These are phyloP conservation scores for Casuarius casuarius DNA, from an alignment of 2,113 vertebrate genomes.

Conservation along the genomic window DNA sequence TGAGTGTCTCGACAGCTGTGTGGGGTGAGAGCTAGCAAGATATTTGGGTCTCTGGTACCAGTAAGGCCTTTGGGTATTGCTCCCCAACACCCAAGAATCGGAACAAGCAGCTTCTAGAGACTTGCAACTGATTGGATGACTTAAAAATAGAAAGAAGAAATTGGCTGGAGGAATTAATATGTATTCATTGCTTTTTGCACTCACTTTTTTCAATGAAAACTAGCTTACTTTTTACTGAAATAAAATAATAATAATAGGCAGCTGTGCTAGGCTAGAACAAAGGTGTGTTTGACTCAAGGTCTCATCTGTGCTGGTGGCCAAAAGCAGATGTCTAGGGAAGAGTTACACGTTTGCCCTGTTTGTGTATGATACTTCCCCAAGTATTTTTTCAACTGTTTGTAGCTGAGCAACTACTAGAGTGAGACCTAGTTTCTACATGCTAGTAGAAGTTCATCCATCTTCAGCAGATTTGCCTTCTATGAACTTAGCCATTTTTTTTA, in stretches of 20 bases:
- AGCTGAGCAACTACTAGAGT: neutral
- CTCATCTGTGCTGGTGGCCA: neutral
- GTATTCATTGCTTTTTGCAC: neutral
- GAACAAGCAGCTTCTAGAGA: neutral
- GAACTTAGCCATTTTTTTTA: too few species aligned
- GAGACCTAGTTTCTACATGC: neutral
- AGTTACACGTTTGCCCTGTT: neutral
- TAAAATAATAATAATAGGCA: accelerated
- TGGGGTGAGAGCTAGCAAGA: neutral
- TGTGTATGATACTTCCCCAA: neutral
- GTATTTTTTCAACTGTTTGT: neutral
- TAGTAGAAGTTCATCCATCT: neutral
- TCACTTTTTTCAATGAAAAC: neutral
- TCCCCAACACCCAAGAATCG: neutral
- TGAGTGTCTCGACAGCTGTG: neutral
- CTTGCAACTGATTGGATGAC: neutral
- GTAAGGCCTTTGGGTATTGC: neutral
- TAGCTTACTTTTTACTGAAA: neutral
- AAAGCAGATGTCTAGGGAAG: neutral
- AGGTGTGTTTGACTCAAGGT: neutral
- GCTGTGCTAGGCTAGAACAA: neutral
- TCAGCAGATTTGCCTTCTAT: too few species aligned
- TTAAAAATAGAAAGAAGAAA: neutral
- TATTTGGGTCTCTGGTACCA: neutral
- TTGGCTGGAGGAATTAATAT: neutral